Evolutionary conservation across 2,113 vertebrate species (phyloP).

Genomic region (Sapajus apella): DNA sequence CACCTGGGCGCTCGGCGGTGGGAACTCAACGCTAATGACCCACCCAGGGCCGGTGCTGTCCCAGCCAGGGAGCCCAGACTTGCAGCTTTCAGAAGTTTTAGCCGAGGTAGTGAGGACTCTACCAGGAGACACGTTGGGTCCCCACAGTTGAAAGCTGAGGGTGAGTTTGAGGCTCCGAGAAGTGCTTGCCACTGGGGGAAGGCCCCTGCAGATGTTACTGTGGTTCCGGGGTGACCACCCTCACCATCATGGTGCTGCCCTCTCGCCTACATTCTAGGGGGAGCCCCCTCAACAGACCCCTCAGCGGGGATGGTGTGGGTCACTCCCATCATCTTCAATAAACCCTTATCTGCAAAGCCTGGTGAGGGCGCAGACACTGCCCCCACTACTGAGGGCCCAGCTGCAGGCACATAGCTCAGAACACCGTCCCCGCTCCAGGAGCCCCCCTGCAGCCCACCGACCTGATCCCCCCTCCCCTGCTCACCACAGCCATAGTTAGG

Average conservation of each 20-base stretch:
- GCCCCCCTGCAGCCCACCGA: fast-evolving
- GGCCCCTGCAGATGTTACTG: too few species aligned
- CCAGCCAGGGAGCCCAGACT: neutral
- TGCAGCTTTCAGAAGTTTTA: too few species aligned
- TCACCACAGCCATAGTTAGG: neutral
- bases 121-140: neutral
- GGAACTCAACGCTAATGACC: too few species aligned
- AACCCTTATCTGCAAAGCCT: neutral
- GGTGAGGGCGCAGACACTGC: neutral
- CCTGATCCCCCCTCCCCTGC: neutral
- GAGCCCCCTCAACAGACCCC: neutral
- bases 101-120: too few species aligned
- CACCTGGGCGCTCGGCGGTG: fast-evolving
- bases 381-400: neutral
- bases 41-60: fast-evolving
- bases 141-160: too few species aligned
- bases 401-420: neutral
- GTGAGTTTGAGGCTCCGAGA: too few species aligned
- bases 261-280: too few species aligned
- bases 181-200: neutral
- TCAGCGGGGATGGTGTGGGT: neutral
- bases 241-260: neutral
- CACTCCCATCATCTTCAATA: too few species aligned
- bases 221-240: neutral
- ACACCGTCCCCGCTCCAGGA: neutral